Evolutionary conservation across 1,140 invertebrate genomes (phyloP), one percentile per base, ranked within the genome.

Genomic region (Pseudoatta argentina): DNA sequence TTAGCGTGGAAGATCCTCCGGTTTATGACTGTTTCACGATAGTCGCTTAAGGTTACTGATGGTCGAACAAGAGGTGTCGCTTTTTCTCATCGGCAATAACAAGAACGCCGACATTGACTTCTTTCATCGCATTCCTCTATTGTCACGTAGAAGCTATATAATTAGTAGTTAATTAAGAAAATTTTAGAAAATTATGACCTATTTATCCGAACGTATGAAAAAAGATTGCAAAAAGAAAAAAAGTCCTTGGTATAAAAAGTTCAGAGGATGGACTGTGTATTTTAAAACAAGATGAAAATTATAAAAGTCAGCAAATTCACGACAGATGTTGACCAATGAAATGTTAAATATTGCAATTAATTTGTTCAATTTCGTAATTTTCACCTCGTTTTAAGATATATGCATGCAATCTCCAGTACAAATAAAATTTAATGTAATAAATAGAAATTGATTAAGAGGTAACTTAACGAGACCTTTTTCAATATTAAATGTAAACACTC

Each of bases 31-130:
- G 39, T 48, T 59, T 82, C 39, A 30, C 51, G 34, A 61, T 55
- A 66, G 66, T 79, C 7, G 30, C 30, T 48, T 82, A 61, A 82
- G 59, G 10, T 72, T 82, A 72, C 48, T 82, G 57, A 82, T 48
- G 34, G 8, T 24, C 18, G n/a, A 21, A 18, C 39, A n/a, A 34
- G 34, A 57, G 21, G 2, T 82, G 48, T 48, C 6, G 44, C 48
- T 82, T 73, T 82, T 82, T 82, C 21, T 73, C 8, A 44, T 12
- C 8, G 21, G 48, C 39, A 14, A 73, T 61, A 82, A n/a, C 39
- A 18, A 73, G 66, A 57, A 81, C 7, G 12, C 21, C 30, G n/a
- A 66, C n/a, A 79, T 67, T 67, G 34, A 51, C 21, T 63, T 78
- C 24, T 64, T 78, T 16, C 24, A 14, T 1, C 18, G 39, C 57